Conservation (phyloP, 2,888 invertebrate genomes). For the Dastarcus helophoroides region DNA sequence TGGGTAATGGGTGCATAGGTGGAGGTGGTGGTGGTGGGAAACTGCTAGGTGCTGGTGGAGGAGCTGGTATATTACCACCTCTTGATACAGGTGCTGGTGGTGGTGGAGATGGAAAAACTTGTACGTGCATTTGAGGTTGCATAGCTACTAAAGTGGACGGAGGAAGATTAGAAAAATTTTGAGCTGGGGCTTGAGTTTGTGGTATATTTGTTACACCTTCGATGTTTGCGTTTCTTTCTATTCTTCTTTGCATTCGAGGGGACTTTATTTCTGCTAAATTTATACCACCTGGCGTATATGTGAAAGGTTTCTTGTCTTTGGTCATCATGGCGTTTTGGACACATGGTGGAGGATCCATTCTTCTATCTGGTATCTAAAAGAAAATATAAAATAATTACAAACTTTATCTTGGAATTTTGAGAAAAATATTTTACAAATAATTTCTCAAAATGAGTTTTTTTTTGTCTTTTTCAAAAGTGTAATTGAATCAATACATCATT, state of each 20-base stretch:
- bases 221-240: slow-evolving; percentile 58
- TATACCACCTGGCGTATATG: slow-evolving; percentile 89
- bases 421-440: too few relatives aligned
- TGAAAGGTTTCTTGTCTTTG: slow-evolving; percentile 92
- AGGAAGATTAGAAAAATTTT: slow-evolving; percentile 41
- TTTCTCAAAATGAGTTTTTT: too few relatives aligned
- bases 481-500: too few relatives aligned
- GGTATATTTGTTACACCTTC: slow-evolving; percentile 51
- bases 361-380: slow-evolving; percentile 6
- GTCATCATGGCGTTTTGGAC: slow-evolving; percentile 92
- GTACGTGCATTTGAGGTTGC: slow-evolving; percentile 54
- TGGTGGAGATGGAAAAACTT: slow-evolving; percentile 40
- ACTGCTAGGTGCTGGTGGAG: slow-evolving; percentile 44
- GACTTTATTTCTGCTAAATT: slow-evolving; percentile 84
- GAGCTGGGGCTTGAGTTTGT: slow-evolving; percentile 22
- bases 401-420: too few relatives aligned
- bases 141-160: slow-evolving; percentile 51
- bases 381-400: too few relatives aligned
- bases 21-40: slow-evolving; percentile 40
- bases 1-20: slow-evolving; percentile 46
- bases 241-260: slow-evolving; percentile 76
- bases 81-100: slow-evolving; percentile 17
- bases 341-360: slow-evolving; percentile 69
- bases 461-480: too few relatives aligned
- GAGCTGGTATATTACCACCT: slow-evolving; percentile 25